phyloP scores from a whole-genome alignment of 2,797 vertebrate species.

The Spinibarbus caldwelli region DNA sequence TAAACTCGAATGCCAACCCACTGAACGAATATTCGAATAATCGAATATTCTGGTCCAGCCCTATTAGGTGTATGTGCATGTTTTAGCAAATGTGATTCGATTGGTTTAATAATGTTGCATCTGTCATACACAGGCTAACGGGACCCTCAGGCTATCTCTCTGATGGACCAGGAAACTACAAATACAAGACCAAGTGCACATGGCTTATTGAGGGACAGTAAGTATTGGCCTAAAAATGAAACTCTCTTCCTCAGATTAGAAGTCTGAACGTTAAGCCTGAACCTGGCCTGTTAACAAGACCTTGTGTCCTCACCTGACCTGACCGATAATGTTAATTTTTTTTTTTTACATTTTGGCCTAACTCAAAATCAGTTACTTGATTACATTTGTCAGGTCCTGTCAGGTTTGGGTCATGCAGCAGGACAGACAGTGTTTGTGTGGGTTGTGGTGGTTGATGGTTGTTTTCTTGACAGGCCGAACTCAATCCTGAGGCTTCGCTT shows the following conservation, averaged over 20 bases:
- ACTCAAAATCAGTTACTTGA: not conserved
- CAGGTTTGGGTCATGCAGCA: not conserved
- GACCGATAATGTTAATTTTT: not conserved
- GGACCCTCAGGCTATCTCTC: slow-evolving; percentile 89
- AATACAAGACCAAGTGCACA: slow-evolving; percentile 98
- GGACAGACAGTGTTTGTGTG: not conserved
- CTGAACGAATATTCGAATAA: no score
- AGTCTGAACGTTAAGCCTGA: not conserved
- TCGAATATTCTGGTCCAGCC: no score
- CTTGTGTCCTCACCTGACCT: not conserved
- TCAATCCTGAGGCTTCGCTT: slow-evolving; percentile 89
- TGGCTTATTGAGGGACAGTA: slow-evolving; percentile 97
- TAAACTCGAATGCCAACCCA: no score
- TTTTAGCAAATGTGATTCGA: not conserved
- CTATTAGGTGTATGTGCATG: not conserved
- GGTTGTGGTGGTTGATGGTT: not conserved
- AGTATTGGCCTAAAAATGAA: slow-evolving; percentile 67
- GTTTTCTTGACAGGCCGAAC: slow-evolving; percentile 81
- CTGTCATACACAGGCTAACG: slow-evolving; percentile 79
- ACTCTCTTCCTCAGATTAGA: not conserved
- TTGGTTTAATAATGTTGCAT: slow-evolving; percentile 24
- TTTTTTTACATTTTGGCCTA: not conserved
- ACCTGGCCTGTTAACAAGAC: not conserved
- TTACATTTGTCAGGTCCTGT: not conserved
- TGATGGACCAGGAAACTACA: slow-evolving; percentile 96